Conservation (phyloP, 2,113 vertebrate genomes). For the Trinectes maculatus region DNA sequence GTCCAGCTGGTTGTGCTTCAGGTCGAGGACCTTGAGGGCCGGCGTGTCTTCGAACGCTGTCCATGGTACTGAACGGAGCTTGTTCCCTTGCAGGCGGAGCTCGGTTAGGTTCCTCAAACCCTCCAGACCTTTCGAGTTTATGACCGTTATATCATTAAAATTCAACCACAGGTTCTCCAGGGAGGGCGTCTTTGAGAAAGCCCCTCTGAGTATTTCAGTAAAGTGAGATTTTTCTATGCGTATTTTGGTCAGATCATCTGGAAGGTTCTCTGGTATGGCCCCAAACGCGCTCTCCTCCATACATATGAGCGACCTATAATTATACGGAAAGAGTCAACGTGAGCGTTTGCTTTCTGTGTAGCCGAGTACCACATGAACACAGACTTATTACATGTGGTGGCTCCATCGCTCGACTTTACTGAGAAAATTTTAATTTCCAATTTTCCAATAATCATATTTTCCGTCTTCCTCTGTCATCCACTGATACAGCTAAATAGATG, state of each 20-base stretch:
- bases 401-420: neutral
- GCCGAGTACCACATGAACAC: neutral
- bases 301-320: conserved; percentile 84
- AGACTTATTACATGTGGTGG: neutral
- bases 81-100: conserved; percentile 90
- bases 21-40: conserved; percentile 86
- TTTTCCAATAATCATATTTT: neutral
- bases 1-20: conserved; percentile 90
- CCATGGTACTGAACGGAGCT: conserved; percentile 91
- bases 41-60: conserved; percentile 89
- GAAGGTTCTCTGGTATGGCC: conserved; percentile 85
- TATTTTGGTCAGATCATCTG: conserved; percentile 87
- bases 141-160: conserved; percentile 90
- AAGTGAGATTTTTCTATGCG: conserved; percentile 91
- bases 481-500: conserved; percentile 25
- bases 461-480: neutral
- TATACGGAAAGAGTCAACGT: conserved; percentile 18
- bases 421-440: neutral
- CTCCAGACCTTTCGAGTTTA: conserved; percentile 86
- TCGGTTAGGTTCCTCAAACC: conserved; percentile 85
- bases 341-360: neutral
- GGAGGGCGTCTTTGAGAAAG: conserved; percentile 79
- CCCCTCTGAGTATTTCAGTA: conserved; percentile 84
- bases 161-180: conserved; percentile 93
- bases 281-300: conserved; percentile 83